These are phyloP conservation scores for Cnemophilus loriae DNA, from an alignment of 2,113 vertebrate species.

Conservation along the genomic window DNA sequence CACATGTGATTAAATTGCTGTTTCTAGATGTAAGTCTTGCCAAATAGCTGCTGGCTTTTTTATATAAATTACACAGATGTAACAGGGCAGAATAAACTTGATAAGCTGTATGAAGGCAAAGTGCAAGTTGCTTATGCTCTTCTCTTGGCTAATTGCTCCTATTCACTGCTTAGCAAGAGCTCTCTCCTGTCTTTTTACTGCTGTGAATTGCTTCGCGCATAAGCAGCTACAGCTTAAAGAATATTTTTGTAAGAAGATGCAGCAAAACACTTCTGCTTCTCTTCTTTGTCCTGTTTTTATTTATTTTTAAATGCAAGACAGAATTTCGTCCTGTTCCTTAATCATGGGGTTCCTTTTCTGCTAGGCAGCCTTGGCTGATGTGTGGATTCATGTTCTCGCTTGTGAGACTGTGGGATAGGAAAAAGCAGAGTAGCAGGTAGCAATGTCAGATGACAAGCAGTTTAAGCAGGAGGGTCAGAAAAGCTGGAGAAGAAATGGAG, in stretches of 20 bases:
- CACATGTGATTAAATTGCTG: constrained; percentile 13
- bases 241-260: neutral
- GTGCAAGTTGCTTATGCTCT: neutral
- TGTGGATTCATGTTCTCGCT: neutral
- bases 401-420: neutral
- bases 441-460: neutral
- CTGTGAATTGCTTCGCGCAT: neutral
- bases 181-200: neutral
- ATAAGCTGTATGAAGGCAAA: neutral
- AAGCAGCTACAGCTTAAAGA: neutral
- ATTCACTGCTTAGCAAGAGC: neutral
- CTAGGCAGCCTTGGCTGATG: neutral
- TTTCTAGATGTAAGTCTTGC: constrained; percentile 35
- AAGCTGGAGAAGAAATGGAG: neutral
- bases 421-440: neutral
- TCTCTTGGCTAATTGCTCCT: constrained; percentile 6
- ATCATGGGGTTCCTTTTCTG: neutral
- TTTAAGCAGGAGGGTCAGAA: neutral
- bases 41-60: constrained; percentile 41
- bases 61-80: constrained; percentile 15
- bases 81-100: neutral
- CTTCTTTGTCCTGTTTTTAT: neutral
- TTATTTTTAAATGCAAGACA: neutral
- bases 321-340: neutral
- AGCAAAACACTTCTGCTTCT: neutral